These are phyloP conservation scores for Scylla paramamosain DNA, from an alignment of 1,140 invertebrate species.

Conservation along the genomic window DNA sequence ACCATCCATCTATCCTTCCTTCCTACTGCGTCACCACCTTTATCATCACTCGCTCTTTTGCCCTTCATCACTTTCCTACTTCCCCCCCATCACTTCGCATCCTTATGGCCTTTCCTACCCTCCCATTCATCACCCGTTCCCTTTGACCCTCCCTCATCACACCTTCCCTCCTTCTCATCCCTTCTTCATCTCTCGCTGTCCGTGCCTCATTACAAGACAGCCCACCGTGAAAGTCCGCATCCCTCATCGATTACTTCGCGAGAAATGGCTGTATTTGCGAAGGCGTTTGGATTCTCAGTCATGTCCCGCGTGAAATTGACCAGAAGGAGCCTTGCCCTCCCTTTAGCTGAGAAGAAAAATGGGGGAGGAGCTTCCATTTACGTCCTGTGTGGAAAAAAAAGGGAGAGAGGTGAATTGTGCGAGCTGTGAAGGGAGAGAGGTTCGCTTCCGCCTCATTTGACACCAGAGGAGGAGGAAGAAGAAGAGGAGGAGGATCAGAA, in stretches of 20 bases:
- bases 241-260: conserved; percentile 33
- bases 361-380: background rate
- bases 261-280: conserved; percentile 45
- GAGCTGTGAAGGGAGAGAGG: background rate
- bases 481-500: conserved; percentile 9
- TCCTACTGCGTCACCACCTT: no score
- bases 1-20: background rate
- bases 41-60: no score
- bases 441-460: conserved; percentile 48
- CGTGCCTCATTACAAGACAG: background rate
- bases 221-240: conserved; percentile 25
- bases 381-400: background rate
- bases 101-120: background rate
- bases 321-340: conserved; percentile 21
- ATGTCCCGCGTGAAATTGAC: conserved; percentile 50
- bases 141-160: background rate
- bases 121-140: background rate
- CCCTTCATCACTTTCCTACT: background rate
- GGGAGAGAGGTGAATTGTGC: background rate
- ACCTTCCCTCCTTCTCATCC: background rate
- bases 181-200: background rate
- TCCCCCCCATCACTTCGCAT: no score
- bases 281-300: conserved; percentile 35
- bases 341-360: background rate
- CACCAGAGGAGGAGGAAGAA: background rate